Percentiles rank a stretch among this genome's conserved stretches.
phyloP scores from a whole-genome alignment of 2,113 vertebrate species.

The Cyprichromis sp. region DNA sequence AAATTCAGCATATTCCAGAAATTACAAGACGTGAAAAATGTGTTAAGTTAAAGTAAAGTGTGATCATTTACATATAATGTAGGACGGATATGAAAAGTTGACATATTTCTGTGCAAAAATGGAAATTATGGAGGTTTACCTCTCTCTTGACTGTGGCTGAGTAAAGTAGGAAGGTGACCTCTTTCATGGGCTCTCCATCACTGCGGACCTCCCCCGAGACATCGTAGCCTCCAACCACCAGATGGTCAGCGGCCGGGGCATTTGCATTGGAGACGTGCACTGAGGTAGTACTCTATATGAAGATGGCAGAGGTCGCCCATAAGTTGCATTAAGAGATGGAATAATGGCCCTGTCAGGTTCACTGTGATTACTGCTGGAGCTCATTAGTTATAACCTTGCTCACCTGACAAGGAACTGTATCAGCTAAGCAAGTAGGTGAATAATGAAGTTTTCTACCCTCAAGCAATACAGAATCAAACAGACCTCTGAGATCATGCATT shows the following conservation, averaged over 20 bases:
- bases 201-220: conserved; percentile 92
- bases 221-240: conserved; percentile 91
- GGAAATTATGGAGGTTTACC: conserved; percentile 59
- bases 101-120: neutral
- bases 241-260: conserved; percentile 74
- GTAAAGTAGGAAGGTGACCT: conserved; percentile 94
- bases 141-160: conserved; percentile 80
- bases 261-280: conserved; percentile 86
- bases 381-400: conserved; percentile 8
- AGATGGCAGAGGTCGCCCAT: neutral
- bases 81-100: neutral
- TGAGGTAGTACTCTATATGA: conserved; percentile 74
- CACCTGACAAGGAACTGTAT: neutral
- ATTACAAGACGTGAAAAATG: neutral
- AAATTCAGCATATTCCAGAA: neutral
- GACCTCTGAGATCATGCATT: neutral
- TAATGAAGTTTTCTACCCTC: neutral
- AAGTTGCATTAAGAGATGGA: neutral
- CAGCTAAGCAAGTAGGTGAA: neutral
- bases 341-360: neutral
- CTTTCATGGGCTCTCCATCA: conserved; percentile 97
- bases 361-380: neutral
- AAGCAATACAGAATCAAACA: neutral
- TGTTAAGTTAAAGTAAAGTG: neutral
- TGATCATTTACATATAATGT: neutral